Evolutionary conservation across 2,113 vertebrate species (phyloP).

Genomic region (Neofelis nebulosa): DNA sequence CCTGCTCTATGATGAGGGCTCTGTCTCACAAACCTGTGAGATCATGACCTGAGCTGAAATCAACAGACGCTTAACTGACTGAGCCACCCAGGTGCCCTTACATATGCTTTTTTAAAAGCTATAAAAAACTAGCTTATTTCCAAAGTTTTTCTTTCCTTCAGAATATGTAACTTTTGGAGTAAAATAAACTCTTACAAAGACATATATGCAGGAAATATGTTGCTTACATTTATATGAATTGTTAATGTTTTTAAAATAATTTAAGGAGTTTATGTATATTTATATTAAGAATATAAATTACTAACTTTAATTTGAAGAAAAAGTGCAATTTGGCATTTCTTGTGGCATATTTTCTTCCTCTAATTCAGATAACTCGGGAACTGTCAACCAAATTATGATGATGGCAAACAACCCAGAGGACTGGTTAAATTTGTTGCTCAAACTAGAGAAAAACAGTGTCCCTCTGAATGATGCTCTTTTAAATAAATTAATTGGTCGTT

Average conservation of each 20-base stretch:
- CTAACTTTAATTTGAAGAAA: neutral
- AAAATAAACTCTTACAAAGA: neutral
- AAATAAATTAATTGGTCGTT: conserved; percentile 92
- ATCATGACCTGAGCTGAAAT: no score
- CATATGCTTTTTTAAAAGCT: neutral
- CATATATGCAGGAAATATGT: neutral
- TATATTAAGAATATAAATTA: neutral
- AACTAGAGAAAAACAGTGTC: conserved; percentile 90
- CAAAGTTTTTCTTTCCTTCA: neutral
- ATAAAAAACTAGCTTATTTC: neutral
- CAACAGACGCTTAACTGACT: no score
- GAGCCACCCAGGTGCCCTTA: no score
- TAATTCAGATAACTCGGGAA: conserved; percentile 90
- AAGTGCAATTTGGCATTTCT: neutral
- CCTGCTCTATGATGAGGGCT: no score
- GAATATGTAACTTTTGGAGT: neutral
- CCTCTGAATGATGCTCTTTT: conserved; percentile 87
- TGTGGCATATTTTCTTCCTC: conserved; percentile 29
- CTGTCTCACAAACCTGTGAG: no score
- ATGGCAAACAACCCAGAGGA: conserved; percentile 91
- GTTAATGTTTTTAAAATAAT: neutral
- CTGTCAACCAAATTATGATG: conserved; percentile 90
- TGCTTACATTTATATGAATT: conserved; percentile 4
- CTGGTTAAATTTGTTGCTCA: conserved; percentile 90
- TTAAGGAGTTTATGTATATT: neutral